phyloP scores from a whole-genome alignment of 2,888 invertebrate genomes.

The Hypercompe scribonia region DNA sequence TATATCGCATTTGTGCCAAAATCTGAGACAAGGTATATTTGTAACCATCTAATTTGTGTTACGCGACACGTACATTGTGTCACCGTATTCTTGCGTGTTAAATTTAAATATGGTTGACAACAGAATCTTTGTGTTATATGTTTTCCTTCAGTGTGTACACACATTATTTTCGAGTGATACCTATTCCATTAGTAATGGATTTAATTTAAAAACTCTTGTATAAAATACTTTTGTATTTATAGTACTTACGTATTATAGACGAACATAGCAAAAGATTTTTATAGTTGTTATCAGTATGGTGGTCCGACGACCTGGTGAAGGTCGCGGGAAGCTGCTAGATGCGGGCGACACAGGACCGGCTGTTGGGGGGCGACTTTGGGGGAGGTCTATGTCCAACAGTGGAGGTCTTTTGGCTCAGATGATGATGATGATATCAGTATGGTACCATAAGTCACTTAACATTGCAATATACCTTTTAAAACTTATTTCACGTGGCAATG shows the following conservation, averaged over 20 bases:
- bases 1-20: constrained; percentile 24
- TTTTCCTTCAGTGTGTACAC: not conserved
- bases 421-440: not conserved
- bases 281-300: no score
- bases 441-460: not conserved
- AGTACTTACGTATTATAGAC: no score
- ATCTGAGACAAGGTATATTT: constrained; percentile 35
- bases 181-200: not conserved
- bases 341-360: no score
- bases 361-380: no score
- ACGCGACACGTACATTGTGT: constrained; percentile 29
- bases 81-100: constrained; percentile 39
- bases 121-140: not conserved
- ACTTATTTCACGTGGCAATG: constrained; percentile 14
- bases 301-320: no score
- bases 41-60: constrained; percentile 37
- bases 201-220: not conserved
- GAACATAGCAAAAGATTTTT: no score
- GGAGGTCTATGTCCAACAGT: no score
- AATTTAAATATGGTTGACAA: constrained; percentile 39
- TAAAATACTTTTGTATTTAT: no score
- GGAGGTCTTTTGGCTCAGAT: no score
- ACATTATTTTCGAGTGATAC: not conserved
- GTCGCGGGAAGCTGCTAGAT: no score
- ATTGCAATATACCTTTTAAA: not conserved